These are phyloP conservation scores for Ophonus ardosiacus DNA, from an alignment of 2,888 invertebrate species.

Conservation along the genomic window DNA sequence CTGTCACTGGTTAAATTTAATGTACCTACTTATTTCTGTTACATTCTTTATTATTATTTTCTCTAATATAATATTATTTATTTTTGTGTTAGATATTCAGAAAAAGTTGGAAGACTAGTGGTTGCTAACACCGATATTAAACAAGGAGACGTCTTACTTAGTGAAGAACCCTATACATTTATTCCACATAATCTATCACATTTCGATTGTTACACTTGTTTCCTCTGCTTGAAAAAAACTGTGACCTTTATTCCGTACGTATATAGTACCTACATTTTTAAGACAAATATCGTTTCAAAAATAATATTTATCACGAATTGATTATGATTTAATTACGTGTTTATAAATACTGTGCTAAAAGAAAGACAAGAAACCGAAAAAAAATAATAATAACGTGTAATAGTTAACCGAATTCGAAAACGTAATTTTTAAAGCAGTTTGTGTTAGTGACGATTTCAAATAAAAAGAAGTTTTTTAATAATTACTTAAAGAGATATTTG, in stretches of 20 bases:
- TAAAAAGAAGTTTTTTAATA: too few relatives aligned
- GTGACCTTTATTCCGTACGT: constrained; percentile 29
- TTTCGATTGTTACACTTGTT: background rate
- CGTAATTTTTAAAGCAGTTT: too few relatives aligned
- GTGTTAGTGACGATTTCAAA: too few relatives aligned
- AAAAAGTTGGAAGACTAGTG: constrained; percentile 23
- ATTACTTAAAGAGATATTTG: too few relatives aligned
- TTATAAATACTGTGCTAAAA: background rate
- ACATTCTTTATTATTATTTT: background rate
- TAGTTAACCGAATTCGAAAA: too few relatives aligned
- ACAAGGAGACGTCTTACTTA: constrained; percentile 6
- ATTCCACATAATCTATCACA: background rate
- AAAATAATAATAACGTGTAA: too few relatives aligned
- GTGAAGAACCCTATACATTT: constrained; percentile 8
- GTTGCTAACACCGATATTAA: constrained; percentile 5
- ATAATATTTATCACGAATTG: background rate
- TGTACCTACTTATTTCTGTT: too few relatives aligned
- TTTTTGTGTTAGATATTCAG: background rate
- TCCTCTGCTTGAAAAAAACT: background rate
- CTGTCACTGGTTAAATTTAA: too few relatives aligned
- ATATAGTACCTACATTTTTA: background rate
- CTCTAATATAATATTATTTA: background rate
- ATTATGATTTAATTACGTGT: background rate
- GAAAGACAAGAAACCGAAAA: too few relatives aligned
- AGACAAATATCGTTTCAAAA: background rate